Evolutionary conservation across 2,888 invertebrate species (phyloP).

Genomic region (Drosophila pegasa): DNA sequence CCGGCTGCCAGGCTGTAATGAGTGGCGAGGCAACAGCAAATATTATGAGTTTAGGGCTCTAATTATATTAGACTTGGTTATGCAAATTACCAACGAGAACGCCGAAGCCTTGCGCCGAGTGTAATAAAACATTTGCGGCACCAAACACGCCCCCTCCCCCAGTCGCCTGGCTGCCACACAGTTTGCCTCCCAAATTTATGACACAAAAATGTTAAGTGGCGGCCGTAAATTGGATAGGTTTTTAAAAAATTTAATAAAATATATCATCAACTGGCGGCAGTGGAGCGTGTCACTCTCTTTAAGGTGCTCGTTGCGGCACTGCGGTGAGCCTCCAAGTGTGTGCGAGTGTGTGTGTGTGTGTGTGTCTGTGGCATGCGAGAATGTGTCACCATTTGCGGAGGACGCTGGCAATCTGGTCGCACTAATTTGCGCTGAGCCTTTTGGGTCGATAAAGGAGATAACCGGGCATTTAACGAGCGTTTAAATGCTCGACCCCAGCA

Average conservation of each 20-base stretch:
- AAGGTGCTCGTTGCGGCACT: slow-evolving; percentile 8
- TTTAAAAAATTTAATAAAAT: slow-evolving; percentile 55
- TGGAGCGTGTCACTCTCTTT: not conserved
- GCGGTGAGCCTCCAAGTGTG: not conserved
- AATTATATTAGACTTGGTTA: slow-evolving; percentile 57
- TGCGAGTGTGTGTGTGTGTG: slow-evolving; percentile 1
- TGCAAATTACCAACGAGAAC: slow-evolving; percentile 47
- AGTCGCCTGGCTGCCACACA: slow-evolving; percentile 4
- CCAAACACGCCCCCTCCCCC: no score
- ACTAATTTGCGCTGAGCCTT: slow-evolving; percentile 28
- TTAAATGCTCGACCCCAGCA: slow-evolving; percentile 58
- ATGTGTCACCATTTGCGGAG: slow-evolving; percentile 27
- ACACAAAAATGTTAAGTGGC: slow-evolving; percentile 41
- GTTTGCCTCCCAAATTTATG: slow-evolving; percentile 52
- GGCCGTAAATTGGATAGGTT: slow-evolving; percentile 47
- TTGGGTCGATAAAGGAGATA: slow-evolving; percentile 41
- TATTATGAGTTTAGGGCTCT: slow-evolving; percentile 36
- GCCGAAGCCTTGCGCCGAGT: slow-evolving; percentile 2
- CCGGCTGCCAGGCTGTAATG: slow-evolving; percentile 15
- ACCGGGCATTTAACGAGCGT: slow-evolving; percentile 54
- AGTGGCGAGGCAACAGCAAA: slow-evolving; percentile 13
- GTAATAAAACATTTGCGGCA: slow-evolving; percentile 49
- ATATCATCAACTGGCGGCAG: slow-evolving; percentile 54
- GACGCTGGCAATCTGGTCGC: not conserved
- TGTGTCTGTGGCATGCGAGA: slow-evolving; percentile 31